Evolutionary conservation across 2,113 vertebrate genomes (phyloP).

Genomic region (Calidris pygmaea): DNA sequence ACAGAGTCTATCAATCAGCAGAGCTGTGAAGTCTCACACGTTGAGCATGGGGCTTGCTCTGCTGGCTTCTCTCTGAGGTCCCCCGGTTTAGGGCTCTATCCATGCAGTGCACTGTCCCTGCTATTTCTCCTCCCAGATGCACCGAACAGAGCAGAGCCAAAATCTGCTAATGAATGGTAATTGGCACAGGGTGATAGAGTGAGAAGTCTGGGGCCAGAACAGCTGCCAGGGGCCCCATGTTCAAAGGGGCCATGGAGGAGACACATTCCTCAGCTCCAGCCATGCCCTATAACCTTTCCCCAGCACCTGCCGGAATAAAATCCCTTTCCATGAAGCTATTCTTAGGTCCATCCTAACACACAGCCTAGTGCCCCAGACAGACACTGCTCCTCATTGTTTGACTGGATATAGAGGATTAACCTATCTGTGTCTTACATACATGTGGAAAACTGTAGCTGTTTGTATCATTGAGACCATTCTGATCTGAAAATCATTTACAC

Average conservation of each 20-base stretch:
- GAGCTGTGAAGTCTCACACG: neutral
- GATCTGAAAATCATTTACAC: neutral
- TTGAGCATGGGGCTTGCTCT: neutral
- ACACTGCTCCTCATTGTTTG: neutral
- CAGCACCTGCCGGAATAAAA: neutral
- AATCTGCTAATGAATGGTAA: neutral
- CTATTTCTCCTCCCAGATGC: neutral
- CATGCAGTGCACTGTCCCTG: neutral
- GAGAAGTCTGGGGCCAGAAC: neutral
- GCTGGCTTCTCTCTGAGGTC: neutral
- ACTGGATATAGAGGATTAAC: neutral
- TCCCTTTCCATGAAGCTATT: neutral
- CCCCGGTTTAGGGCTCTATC: neutral
- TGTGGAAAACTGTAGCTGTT: neutral
- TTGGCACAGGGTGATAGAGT: neutral
- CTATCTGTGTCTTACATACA: neutral
- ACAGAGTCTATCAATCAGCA: conserved; percentile 1
- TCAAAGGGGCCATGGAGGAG: neutral
- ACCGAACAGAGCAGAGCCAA: neutral
- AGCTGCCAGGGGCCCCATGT: neutral
- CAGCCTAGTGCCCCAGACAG: neutral
- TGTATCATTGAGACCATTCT: neutral
- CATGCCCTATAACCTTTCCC: neutral
- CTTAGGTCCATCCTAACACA: neutral
- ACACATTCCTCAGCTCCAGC: neutral